phyloP scores from a whole-genome alignment of 2,888 invertebrate genomes.

The Allophyes oxyacanthae region DNA sequence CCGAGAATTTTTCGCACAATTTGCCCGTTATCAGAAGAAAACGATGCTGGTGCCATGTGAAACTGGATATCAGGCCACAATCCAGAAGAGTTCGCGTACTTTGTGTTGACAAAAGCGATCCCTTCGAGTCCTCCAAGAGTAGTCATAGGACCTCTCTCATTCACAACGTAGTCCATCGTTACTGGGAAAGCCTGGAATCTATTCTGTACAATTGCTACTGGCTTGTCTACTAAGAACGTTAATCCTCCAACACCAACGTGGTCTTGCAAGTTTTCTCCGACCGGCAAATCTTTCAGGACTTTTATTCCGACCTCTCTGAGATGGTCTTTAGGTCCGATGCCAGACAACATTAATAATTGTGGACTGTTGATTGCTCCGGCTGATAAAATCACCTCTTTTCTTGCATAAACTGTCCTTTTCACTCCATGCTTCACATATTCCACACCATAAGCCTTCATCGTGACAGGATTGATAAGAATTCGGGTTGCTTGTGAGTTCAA shows the following conservation, averaged over 20 bases:
- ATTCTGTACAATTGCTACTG: slow-evolving; percentile 94
- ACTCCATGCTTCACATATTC: slow-evolving; percentile 94
- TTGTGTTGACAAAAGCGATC: slow-evolving; percentile 95
- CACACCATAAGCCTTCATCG: slow-evolving; percentile 93
- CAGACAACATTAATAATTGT: slow-evolving; percentile 97
- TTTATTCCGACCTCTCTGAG: slow-evolving; percentile 92
- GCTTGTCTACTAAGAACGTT: slow-evolving; percentile 94
- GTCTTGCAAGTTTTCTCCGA: slow-evolving; percentile 95
- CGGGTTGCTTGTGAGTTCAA: slow-evolving; percentile 94
- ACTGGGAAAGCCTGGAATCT: slow-evolving; percentile 93
- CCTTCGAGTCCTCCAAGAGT: slow-evolving; percentile 96
- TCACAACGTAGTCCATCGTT: slow-evolving; percentile 94
- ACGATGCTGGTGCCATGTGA: slow-evolving; percentile 97
- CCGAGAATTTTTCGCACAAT: slow-evolving; percentile 94
- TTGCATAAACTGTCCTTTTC: slow-evolving; percentile 92
- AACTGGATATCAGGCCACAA: slow-evolving; percentile 97
- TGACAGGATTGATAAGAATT: slow-evolving; percentile 92
- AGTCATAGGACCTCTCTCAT: slow-evolving; percentile 95
- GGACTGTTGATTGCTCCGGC: slow-evolving; percentile 98
- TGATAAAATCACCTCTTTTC: slow-evolving; percentile 95
- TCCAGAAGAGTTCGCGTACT: slow-evolving; percentile 93
- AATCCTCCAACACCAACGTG: slow-evolving; percentile 96
- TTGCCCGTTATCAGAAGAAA: slow-evolving; percentile 94
- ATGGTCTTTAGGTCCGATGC: slow-evolving; percentile 93
- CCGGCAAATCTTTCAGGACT: slow-evolving; percentile 93